phyloP scores from a whole-genome alignment of 2,888 invertebrate species.

The Sarcophaga caerulescens region DNA sequence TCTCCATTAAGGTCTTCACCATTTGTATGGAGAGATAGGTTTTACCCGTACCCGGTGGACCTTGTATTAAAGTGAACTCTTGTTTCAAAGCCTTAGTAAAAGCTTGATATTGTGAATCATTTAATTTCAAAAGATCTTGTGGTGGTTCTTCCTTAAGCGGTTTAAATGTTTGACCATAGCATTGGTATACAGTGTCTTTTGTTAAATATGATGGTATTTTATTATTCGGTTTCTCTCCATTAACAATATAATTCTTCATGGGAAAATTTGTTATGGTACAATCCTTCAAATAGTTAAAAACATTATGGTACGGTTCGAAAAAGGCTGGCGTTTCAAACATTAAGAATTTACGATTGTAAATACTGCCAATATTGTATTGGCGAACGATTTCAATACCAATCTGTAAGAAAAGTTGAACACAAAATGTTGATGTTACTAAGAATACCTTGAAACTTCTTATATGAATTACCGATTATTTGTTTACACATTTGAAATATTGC shows the following conservation, averaged over 20 bases:
- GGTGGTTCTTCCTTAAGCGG: slow-evolving; percentile 73
- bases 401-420: slow-evolving; percentile 63
- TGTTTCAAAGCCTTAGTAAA: slow-evolving; percentile 86
- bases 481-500: too few species aligned
- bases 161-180: slow-evolving; percentile 71
- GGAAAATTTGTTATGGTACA: slow-evolving; percentile 84
- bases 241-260: slow-evolving; percentile 86
- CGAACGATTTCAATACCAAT: slow-evolving; percentile 78
- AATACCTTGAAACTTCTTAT: too few species aligned
- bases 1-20: slow-evolving; percentile 85
- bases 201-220: slow-evolving; percentile 80
- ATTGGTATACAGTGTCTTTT: slow-evolving; percentile 67
- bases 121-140: slow-evolving; percentile 80
- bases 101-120: slow-evolving; percentile 86
- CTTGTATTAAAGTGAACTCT: slow-evolving; percentile 91
- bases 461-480: too few species aligned
- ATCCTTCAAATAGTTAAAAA: slow-evolving; percentile 86
- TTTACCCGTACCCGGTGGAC: slow-evolving; percentile 94
- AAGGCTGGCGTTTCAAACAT: slow-evolving; percentile 91
- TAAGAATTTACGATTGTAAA: slow-evolving; percentile 81
- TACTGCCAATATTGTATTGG: slow-evolving; percentile 76
- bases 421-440: neutral
- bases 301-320: slow-evolving; percentile 91
- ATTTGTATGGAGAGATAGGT: slow-evolving; percentile 90
- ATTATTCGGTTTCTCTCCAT: slow-evolving; percentile 81